A percentile compares a stretch with the other conserved stretches of the same genome.
Evolutionary conservation across 2,888 invertebrate species (phyloP).

Genomic region (Amiota mariae): DNA sequence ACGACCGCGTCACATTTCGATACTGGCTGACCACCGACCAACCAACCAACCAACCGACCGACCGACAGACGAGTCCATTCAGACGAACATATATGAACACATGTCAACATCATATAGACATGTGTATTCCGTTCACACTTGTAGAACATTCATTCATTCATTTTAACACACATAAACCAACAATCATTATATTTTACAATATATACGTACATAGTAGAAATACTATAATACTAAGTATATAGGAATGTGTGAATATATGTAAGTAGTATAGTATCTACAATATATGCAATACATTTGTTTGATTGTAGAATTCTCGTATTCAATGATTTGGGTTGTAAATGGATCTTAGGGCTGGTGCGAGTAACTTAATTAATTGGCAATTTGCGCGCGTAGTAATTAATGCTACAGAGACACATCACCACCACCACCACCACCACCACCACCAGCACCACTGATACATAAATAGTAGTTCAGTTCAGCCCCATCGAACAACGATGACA

Average conservation of each 20-base stretch:
- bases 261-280: slow-evolving; percentile 10
- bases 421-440: too few relatives aligned
- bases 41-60: neutral
- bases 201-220: too few relatives aligned
- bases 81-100: slow-evolving; percentile 57
- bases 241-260: neutral
- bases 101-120: slow-evolving; percentile 66
- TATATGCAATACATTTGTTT: too few relatives aligned
- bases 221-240: too few relatives aligned
- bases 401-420: slow-evolving; percentile 38
- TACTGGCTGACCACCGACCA: slow-evolving; percentile 10
- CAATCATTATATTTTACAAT: neutral
- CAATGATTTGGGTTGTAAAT: too few relatives aligned
- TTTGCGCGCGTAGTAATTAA: slow-evolving; percentile 63
- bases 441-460: too few relatives aligned
- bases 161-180: neutral
- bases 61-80: slow-evolving; percentile 7
- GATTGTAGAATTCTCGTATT: too few relatives aligned
- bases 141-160: slow-evolving; percentile 17
- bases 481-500: slow-evolving; percentile 33
- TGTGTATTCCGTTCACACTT: slow-evolving; percentile 46
- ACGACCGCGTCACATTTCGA: slow-evolving; percentile 10
- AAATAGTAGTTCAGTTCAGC: neutral
- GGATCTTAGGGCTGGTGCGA: slow-evolving; percentile 47
- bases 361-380: slow-evolving; percentile 64